These are phyloP conservation scores for Herpetotheres cachinnans DNA, from an alignment of 2,113 vertebrate genomes.

Conservation along the genomic window DNA sequence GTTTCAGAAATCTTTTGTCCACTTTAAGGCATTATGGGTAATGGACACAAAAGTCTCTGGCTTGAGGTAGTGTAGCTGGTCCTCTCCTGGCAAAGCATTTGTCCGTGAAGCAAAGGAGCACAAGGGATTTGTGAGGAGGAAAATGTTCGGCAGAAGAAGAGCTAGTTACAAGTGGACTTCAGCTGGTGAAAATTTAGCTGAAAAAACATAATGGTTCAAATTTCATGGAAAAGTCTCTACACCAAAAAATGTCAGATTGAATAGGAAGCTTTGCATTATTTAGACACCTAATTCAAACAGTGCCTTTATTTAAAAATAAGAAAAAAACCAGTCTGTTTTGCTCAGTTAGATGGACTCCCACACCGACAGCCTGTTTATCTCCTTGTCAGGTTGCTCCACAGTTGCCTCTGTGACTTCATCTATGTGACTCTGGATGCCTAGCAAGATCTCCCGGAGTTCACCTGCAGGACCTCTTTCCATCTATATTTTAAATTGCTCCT, in stretches of 20 bases:
- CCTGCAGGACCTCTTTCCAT: background rate
- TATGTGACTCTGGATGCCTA: background rate
- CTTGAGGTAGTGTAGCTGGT: background rate
- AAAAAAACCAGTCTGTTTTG: background rate
- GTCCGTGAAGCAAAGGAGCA: background rate
- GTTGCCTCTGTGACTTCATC: background rate
- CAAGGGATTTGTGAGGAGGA: background rate
- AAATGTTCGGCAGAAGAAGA: background rate
- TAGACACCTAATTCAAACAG: background rate
- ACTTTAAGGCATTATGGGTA: conserved; percentile 56
- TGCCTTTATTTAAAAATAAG: background rate
- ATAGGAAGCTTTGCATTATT: background rate
- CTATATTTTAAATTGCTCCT: background rate
- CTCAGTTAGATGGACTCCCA: background rate
- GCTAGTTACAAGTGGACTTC: background rate
- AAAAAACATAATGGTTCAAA: background rate
- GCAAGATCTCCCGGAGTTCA: background rate
- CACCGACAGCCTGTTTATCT: background rate
- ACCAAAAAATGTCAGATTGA: background rate
- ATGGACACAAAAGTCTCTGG: conserved; percentile 40
- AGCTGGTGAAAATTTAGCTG: background rate
- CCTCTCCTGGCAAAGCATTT: background rate
- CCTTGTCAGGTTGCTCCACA: background rate
- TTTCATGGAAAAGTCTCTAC: background rate
- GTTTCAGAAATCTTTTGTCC: conserved; percentile 58